Percentiles rank a stretch among this genome's conserved stretches.
phyloP scores from a whole-genome alignment of 2,888 invertebrate species.

The Cantharis flavilabris region DNA sequence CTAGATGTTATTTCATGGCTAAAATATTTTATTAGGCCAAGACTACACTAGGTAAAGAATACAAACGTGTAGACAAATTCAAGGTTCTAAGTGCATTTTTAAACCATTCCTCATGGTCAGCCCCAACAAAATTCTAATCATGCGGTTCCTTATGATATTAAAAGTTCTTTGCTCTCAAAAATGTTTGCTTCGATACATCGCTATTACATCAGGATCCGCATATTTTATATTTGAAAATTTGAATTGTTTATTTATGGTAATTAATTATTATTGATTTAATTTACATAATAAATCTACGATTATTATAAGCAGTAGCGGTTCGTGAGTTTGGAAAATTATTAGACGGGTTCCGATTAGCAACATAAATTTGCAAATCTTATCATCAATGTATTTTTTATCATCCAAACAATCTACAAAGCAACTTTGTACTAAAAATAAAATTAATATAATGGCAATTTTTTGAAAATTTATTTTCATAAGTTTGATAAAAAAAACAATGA shows the following conservation, averaged over 20 bases:
- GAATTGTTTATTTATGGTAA: background rate
- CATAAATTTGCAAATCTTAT: no score
- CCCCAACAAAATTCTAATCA: background rate
- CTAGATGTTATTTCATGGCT: background rate
- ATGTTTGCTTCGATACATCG: background rate
- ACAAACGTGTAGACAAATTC: background rate
- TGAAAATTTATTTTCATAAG: background rate
- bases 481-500: background rate
- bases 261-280: background rate
- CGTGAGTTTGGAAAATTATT: background rate
- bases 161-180: background rate
- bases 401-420: background rate
- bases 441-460: background rate
- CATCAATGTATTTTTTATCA: background rate
- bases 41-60: background rate
- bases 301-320: no score
- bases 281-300: no score
- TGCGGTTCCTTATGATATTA: background rate
- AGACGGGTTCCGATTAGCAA: background rate
- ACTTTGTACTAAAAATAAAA: background rate
- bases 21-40: background rate
- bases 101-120: background rate
- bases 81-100: background rate
- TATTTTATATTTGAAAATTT: no score
- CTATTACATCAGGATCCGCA: no score